Conservation (phyloP, 2,113 vertebrate genomes). For the Crypturellus undulatus region DNA sequence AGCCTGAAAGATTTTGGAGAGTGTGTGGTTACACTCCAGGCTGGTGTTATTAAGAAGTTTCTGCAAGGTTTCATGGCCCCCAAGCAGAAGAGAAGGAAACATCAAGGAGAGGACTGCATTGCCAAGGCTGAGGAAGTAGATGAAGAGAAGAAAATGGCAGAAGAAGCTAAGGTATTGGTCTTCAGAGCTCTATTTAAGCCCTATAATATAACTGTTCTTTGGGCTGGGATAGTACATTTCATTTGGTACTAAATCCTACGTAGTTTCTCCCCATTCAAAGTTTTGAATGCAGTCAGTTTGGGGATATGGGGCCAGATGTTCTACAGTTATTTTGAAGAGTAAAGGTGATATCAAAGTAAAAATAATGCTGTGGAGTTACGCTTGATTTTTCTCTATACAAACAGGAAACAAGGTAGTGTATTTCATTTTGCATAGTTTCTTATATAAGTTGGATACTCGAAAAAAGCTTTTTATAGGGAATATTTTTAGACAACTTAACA, state of each 20-base stretch:
- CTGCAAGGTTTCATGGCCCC: constrained; percentile 99
- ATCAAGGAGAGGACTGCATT: constrained; percentile 85
- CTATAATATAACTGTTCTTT: background rate
- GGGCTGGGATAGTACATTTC: background rate
- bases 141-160: constrained; percentile 95
- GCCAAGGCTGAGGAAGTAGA: constrained; percentile 91
- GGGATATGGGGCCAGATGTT: background rate
- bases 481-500: background rate
- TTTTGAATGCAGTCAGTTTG: background rate
- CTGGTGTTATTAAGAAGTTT: constrained; percentile 96
- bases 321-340: background rate
- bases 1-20: constrained; percentile 95
- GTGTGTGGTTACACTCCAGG: constrained; percentile 91
- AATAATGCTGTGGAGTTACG: background rate
- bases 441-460: background rate
- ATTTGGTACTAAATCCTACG: background rate
- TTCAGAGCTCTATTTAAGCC: background rate
- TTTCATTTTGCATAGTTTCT: background rate
- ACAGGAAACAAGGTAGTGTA: background rate
- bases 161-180: constrained; percentile 90
- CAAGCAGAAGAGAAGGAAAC: constrained; percentile 93
- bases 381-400: background rate
- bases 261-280: background rate
- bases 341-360: background rate
- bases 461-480: background rate